phyloP scores from a whole-genome alignment of 2,888 invertebrate species.

The Apotomis betuletana region DNA sequence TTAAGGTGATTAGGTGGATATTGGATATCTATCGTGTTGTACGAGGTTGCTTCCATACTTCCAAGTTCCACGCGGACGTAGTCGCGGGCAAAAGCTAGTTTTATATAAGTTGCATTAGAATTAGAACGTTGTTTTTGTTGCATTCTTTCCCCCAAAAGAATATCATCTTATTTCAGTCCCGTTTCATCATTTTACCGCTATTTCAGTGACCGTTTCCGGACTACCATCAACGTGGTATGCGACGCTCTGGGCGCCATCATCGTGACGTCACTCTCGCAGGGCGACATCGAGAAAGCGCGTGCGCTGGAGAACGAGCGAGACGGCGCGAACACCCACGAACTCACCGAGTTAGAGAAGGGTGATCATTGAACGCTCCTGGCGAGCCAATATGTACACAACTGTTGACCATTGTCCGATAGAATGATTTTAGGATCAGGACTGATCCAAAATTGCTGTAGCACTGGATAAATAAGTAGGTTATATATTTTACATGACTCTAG shows the following conservation, averaged over 20 bases:
- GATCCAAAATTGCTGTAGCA: no score
- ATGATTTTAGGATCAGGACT: no score
- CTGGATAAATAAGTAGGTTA: no score
- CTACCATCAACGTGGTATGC: slow-evolving; percentile 97
- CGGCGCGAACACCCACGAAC: slow-evolving; percentile 85
- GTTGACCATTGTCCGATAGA: neutral
- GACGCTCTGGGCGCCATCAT: slow-evolving; percentile 97
- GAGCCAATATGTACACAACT: slow-evolving; percentile 13
- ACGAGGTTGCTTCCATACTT: no score
- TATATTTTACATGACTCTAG: no score
- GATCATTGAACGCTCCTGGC: slow-evolving; percentile 62
- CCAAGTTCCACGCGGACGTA: no score
- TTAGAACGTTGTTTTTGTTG: neutral
- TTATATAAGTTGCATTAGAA: no score
- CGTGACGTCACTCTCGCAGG: slow-evolving; percentile 92
- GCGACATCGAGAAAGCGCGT: slow-evolving; percentile 83
- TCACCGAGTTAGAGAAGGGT: slow-evolving; percentile 85
- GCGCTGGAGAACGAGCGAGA: slow-evolving; percentile 72
- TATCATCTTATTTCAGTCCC: neutral
- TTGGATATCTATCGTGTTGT: no score
- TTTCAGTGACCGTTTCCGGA: slow-evolving; percentile 92
- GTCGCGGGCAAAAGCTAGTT: no score
- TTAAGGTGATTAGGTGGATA: no score
- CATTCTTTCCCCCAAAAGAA: neutral
- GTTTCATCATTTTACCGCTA: neutral